These are phyloP conservation scores for Pseudopodoces humilis DNA, from an alignment of 2,113 vertebrate species.

Conservation along the genomic window DNA sequence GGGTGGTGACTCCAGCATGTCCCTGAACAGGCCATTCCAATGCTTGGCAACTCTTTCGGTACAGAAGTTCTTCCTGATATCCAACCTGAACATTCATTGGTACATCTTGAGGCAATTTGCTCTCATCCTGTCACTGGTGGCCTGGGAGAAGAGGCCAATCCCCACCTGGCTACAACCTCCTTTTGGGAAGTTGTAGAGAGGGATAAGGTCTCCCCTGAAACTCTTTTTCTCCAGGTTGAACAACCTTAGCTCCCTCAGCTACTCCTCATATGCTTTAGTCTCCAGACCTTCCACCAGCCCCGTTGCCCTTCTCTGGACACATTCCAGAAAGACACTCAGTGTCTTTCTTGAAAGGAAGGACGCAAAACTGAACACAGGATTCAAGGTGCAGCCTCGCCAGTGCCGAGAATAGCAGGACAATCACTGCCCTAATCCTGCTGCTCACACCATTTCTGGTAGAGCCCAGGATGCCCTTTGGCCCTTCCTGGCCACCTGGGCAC, in stretches of 20 bases:
- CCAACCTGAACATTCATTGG: too few species aligned
- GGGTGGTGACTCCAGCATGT: rapidly evolving
- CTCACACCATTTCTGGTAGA: background rate
- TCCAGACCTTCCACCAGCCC: background rate
- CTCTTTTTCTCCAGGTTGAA: background rate
- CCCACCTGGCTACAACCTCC: too few species aligned
- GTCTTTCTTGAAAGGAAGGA: background rate
- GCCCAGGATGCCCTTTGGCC: background rate
- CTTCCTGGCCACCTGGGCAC: background rate
- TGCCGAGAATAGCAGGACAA: background rate
- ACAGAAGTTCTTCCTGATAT: background rate
- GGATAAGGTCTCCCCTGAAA: background rate
- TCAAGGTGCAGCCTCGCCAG: rapidly evolving
- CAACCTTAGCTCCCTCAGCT: background rate
- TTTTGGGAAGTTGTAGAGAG: background rate
- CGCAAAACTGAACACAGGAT: background rate
- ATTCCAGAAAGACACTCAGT: background rate
- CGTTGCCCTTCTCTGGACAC: background rate
- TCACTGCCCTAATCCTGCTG: background rate
- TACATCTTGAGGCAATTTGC: too few species aligned
- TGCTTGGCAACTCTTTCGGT: background rate
- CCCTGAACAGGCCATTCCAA: background rate
- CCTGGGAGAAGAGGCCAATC: rapidly evolving
- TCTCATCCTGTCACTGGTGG: background rate
- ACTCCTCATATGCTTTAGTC: background rate